phyloP scores from a whole-genome alignment of 37 sponge, comb jelly and placozoan genomes.

The Dysidea cf. avara region DNA sequence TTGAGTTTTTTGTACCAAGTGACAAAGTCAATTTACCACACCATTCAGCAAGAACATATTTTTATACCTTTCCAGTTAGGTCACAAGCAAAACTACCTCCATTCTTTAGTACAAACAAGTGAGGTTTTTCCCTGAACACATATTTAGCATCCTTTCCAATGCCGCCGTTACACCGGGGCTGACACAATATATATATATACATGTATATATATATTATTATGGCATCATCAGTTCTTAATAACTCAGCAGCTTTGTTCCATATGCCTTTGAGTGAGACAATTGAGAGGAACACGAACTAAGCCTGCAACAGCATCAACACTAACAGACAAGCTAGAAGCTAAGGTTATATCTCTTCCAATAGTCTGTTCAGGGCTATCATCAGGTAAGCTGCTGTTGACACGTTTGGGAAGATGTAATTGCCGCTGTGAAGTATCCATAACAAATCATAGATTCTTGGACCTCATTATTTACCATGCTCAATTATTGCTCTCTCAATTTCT shows the following conservation, averaged over 20 bases:
- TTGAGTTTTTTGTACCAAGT: conserved; percentile 3
- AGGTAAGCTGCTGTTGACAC: neutral
- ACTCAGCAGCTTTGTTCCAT: conserved; percentile 46
- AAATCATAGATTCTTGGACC: too few species aligned
- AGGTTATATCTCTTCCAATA: too few species aligned
- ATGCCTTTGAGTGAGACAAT: too few species aligned
- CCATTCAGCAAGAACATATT: conserved; percentile 14
- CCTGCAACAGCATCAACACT: conserved; percentile 13
- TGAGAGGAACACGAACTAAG: conserved; percentile 13
- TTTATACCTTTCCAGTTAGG: conserved; percentile 35
- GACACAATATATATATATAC: too few species aligned
- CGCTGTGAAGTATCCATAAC: conserved; percentile 27
- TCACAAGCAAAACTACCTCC: conserved; percentile 32
- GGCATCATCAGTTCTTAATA: conserved; percentile 24
- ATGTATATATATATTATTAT: too few species aligned
- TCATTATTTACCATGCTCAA: conserved; percentile 37
- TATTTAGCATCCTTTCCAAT: conserved; percentile 12
- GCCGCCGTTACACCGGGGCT: conserved; percentile 44
- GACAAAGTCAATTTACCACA: conserved; percentile 13
- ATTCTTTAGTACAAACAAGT: conserved; percentile 29
- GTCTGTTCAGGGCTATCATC: too few species aligned
- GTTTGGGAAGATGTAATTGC: neutral
- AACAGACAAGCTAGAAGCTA: conserved; percentile 24
- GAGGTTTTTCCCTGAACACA: conserved; percentile 42
- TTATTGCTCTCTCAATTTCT: conserved; percentile 35